Conservation (phyloP, 2,113 vertebrate genomes). For the Pundamilia nyererei region DNA sequence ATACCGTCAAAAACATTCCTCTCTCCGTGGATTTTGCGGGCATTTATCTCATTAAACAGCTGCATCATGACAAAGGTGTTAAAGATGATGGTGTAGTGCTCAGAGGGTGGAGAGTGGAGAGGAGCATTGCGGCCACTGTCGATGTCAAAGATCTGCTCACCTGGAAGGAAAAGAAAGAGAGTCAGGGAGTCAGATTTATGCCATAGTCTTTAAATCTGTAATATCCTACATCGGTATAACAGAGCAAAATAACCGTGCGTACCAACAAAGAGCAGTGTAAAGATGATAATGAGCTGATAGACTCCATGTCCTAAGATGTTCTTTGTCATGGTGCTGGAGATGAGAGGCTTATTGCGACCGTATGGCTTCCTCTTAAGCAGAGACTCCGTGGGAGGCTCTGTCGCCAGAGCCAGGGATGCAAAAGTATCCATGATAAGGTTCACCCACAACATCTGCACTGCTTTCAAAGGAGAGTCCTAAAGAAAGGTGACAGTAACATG, state of each 20-base stretch:
- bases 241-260: neutral
- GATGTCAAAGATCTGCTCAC: slow-evolving; percentile 93
- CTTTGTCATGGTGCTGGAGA: slow-evolving; percentile 97
- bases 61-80: slow-evolving; percentile 99
- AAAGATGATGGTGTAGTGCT: slow-evolving; percentile 99
- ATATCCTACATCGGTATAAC: neutral
- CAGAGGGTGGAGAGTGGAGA: slow-evolving; percentile 91
- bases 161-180: slow-evolving; percentile 48
- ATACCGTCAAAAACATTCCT: slow-evolving; percentile 97
- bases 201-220: neutral
- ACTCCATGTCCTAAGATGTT: slow-evolving; percentile 92
- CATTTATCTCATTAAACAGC: slow-evolving; percentile 98
- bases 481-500: neutral
- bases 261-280: slow-evolving; percentile 91
- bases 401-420: slow-evolving; percentile 91
- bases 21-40: slow-evolving; percentile 97
- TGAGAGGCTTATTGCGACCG: slow-evolving; percentile 92
- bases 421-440: slow-evolving; percentile 98
- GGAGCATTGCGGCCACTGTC: slow-evolving; percentile 93
- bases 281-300: slow-evolving; percentile 93
- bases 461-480: slow-evolving; percentile 94
- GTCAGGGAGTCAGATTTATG: neutral
- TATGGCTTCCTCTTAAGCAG: slow-evolving; percentile 88
- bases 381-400: slow-evolving; percentile 88
- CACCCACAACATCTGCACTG: slow-evolving; percentile 97